Conservation (phyloP, 1,140 invertebrate species). For the Zaprionus ornatus region DNA sequence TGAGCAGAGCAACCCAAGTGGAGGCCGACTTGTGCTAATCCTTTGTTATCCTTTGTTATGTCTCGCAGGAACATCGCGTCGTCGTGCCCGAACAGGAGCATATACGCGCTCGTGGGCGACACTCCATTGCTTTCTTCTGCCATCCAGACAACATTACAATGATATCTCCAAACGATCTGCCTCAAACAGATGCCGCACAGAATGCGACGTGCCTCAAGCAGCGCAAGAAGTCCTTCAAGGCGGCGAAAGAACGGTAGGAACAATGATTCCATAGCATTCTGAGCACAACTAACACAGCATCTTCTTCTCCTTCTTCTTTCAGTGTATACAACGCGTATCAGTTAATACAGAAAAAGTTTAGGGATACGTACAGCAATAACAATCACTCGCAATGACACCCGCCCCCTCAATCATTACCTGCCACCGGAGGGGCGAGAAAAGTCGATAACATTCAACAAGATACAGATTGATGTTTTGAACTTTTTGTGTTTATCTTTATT, state of each 20-base stretch:
- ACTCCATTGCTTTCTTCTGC: conserved; percentile 91
- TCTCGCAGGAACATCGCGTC: conserved; percentile 88
- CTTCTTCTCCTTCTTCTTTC: conserved; percentile 16
- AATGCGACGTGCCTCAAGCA: conserved; percentile 84
- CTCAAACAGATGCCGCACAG: conserved; percentile 78
- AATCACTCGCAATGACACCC: conserved; percentile 62
- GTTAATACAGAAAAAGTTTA: conserved; percentile 88
- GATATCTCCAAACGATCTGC: conserved; percentile 84
- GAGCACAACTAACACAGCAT: conserved; percentile 40
- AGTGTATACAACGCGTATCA: conserved; percentile 88
- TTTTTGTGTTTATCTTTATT: conserved; percentile 64
- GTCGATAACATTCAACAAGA: conserved; percentile 25
- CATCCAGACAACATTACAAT: conserved; percentile 87
- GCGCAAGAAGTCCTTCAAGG: conserved; percentile 84
- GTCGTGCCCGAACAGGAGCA: conserved; percentile 87
- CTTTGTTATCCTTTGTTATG: neutral
- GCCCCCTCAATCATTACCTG: conserved; percentile 35
- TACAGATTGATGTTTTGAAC: conserved; percentile 62
- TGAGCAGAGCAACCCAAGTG: conserved; percentile 76
- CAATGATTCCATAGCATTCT: neutral
- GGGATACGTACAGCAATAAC: conserved; percentile 87
- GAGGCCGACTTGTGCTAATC: neutral
- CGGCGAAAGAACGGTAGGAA: conserved; percentile 80
- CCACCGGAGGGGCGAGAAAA: conserved; percentile 38
- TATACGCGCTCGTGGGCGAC: conserved; percentile 86